Evolutionary conservation across 1,140 invertebrate species (phyloP).

Genomic region (Choristoneura fumiferana): DNA sequence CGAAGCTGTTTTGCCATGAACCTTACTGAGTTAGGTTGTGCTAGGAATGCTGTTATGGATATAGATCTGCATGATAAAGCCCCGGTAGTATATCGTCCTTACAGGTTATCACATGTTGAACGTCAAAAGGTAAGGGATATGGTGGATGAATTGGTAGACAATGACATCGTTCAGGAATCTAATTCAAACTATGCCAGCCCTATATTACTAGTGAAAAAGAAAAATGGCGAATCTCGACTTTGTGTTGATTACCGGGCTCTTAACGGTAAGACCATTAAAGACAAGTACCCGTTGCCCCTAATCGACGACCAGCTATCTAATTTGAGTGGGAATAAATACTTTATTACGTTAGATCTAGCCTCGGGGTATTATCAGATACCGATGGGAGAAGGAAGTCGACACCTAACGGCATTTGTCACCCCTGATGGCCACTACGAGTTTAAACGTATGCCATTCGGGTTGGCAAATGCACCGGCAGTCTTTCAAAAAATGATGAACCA

Average conservation of each 20-base stretch:
- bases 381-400: conserved; percentile 43
- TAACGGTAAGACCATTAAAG: conserved; percentile 65
- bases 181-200: conserved; percentile 41
- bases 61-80: not conserved
- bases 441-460: conserved; percentile 32
- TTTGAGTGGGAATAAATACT: conserved; percentile 30
- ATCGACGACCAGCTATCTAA: conserved; percentile 72
- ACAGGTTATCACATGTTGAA: conserved; percentile 17
- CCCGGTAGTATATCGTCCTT: conserved; percentile 8
- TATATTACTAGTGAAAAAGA: conserved; percentile 41
- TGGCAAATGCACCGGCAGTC: conserved; percentile 33
- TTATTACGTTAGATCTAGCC: conserved; percentile 47
- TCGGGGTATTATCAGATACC: conserved; percentile 71
- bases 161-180: conserved; percentile 52
- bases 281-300: conserved; percentile 70
- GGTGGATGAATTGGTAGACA: conserved; percentile 18
- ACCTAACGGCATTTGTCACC: conserved; percentile 45
- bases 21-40: not conserved
- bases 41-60: conserved; percentile 1
- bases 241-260: conserved; percentile 64
- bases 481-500: too few species aligned
- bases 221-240: conserved; percentile 39
- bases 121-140: conserved; percentile 5
- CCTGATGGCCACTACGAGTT: conserved; percentile 42
- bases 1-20: not conserved